Conservation (phyloP, 2,888 invertebrate species). For the Lasioglossum marginatum region DNA sequence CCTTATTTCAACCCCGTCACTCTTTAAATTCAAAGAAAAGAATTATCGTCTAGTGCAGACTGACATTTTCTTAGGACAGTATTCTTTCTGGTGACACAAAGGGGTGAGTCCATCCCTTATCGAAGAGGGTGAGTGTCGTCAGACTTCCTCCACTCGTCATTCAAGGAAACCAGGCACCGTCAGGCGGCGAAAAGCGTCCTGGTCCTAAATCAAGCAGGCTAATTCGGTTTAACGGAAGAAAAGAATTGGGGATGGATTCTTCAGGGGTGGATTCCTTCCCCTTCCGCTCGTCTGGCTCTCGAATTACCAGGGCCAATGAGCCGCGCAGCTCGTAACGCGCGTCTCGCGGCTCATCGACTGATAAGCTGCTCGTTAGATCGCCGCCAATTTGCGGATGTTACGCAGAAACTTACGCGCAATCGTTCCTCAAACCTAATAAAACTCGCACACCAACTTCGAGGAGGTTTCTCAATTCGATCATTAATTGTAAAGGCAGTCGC, state of each 20-base stretch:
- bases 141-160: not conserved
- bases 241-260: slow-evolving; percentile 46
- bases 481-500: too few relatives aligned
- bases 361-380: slow-evolving; percentile 56
- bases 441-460: not conserved
- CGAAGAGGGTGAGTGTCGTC: not conserved
- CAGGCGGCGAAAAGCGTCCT: slow-evolving; percentile 58
- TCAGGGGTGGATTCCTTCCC: slow-evolving; percentile 26
- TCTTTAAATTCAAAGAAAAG: not conserved
- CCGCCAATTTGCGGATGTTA: slow-evolving; percentile 54
- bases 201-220: slow-evolving; percentile 76
- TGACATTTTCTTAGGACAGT: not conserved
- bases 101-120: not conserved
- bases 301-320: slow-evolving; percentile 79
- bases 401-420: slow-evolving; percentile 24
- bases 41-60: not conserved
- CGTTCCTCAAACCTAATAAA: slow-evolving; percentile 18
- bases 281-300: slow-evolving; percentile 62
- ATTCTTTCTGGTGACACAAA: not conserved
- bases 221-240: slow-evolving; percentile 77
- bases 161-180: not conserved
- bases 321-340: slow-evolving; percentile 73
- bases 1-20: not conserved
- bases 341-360: slow-evolving; percentile 54
- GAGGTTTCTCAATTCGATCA: not conserved